Evolutionary conservation across 2,797 vertebrate genomes (phyloP).

Genomic region (Hypotaenidia philippensis): DNA sequence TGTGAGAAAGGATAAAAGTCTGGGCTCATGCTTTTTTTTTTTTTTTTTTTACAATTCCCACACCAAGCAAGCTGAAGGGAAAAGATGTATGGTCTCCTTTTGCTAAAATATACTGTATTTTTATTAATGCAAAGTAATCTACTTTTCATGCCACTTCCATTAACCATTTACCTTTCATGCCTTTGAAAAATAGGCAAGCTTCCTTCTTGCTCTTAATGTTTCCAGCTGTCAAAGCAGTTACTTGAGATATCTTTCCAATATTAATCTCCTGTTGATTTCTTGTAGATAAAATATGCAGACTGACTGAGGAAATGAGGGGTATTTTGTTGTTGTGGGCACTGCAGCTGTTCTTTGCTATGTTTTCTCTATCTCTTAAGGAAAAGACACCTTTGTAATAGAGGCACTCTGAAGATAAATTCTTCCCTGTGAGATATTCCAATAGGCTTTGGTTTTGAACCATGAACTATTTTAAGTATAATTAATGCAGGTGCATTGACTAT

Average conservation of each 20-base stretch:
- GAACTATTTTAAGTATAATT: not conserved
- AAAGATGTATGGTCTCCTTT: not conserved
- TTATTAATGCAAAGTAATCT: not conserved
- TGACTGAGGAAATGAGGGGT: not conserved
- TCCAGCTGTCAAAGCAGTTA: not conserved
- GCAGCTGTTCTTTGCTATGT: not conserved
- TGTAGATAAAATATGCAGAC: not conserved
- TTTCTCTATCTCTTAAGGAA: not conserved
- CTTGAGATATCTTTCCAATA: not conserved
- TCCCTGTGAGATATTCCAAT: not conserved
- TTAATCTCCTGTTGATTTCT: not conserved
- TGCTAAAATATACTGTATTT: not conserved
- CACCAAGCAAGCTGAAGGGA: not conserved
- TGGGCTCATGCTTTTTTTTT: not conserved
- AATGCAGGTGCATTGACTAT: not conserved
- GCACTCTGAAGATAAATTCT: not conserved
- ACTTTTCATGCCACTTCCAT: not conserved
- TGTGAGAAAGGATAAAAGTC: not conserved
- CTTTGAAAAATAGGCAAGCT: not conserved
- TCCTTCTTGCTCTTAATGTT: not conserved
- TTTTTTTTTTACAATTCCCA: not conserved
- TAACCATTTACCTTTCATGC: not conserved
- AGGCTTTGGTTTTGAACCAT: not conserved
- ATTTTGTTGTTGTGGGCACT: not conserved
- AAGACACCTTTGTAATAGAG: not conserved